Evolutionary conservation across 2,113 vertebrate genomes (phyloP), one percentile per base, ranked within the genome.

Genomic region (Ictidomys tridecemlineatus): DNA sequence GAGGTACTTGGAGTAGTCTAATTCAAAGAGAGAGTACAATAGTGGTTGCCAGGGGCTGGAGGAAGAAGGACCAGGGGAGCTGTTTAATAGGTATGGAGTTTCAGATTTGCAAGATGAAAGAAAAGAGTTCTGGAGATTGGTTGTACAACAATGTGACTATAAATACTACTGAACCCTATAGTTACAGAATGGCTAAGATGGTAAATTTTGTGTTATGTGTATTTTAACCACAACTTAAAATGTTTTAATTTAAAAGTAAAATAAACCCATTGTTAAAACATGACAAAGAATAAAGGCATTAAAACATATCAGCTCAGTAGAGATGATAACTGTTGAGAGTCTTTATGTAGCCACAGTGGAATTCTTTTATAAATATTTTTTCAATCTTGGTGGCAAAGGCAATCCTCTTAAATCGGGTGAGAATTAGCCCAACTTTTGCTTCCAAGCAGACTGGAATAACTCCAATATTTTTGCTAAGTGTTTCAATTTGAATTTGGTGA

Each of bases 21-120:
- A 53, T 63, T 74, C 56, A 61, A 0, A 48, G 77, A 70, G 20
- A 11, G 56, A 10, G 42, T 14, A n/a, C 24, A 37, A 28, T 0
- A 51, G 8, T 4, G 63, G 39, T 1, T 8, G 72, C 4, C 48
- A 28, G 13, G 74, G 85, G 6, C 17, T 4, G 5, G 3, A 1
- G 14, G 5, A 1, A 26, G 45, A 1, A 26, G 24, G 22, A 4
- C 34, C 3, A 0, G 37, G 76, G 17, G 30, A 67, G n/a, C 8
- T 37, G 13, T 39, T 65, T 34, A 51, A 2, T 10, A 5, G 78
- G 26, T 67, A 32, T 2, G n/a, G 48, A 77, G n/a, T 87, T 76
- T 87, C 72, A 69, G 56, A 37, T 37, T 7, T 53, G 65, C 74
- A 56, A 63, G 67, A 7, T 20, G 70, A 11, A 32, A 65, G 70